Percentiles rank a stretch among this genome's conserved stretches.
Evolutionary conservation across 2,888 invertebrate species (phyloP).

Genomic region (Pristionchus japonicus): DNA sequence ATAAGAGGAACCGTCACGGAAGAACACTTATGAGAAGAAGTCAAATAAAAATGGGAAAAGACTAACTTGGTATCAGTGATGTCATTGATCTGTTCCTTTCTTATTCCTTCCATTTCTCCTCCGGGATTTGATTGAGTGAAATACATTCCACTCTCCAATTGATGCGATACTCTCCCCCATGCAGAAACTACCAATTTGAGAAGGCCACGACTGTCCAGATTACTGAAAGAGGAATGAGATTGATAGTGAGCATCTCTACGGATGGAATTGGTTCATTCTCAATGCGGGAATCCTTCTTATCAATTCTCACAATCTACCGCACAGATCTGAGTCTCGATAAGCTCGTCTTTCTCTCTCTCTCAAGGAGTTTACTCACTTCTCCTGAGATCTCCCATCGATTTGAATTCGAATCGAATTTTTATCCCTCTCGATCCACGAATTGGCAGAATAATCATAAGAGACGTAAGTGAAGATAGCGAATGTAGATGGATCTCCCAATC

Average conservation of each 20-base stretch:
- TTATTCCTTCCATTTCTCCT: slow-evolving; percentile 66
- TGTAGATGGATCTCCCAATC: slow-evolving; percentile 68
- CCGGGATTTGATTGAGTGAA: slow-evolving; percentile 66
- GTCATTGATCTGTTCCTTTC: slow-evolving; percentile 69
- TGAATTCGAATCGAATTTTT: slow-evolving; percentile 65
- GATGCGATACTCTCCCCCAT: slow-evolving; percentile 67
- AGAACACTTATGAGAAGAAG: no score
- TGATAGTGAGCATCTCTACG: neutral
- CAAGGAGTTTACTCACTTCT: slow-evolving; percentile 49
- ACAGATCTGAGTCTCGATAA: slow-evolving; percentile 18
- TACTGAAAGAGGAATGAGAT: neutral
- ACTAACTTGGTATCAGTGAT: slow-evolving; percentile 72
- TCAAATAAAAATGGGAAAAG: neutral
- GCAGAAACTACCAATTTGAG: slow-evolving; percentile 57
- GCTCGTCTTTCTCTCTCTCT: neutral
- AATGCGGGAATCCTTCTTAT: neutral
- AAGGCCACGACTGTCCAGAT: neutral
- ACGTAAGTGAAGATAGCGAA: slow-evolving; percentile 71
- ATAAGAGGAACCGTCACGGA: no score
- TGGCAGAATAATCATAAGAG: slow-evolving; percentile 64
- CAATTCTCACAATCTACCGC: slow-evolving; percentile 5
- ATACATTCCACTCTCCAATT: slow-evolving; percentile 72
- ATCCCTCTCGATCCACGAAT: slow-evolving; percentile 69
- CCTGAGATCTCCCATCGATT: slow-evolving; percentile 69
- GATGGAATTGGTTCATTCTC: neutral